Base-by-base conservation (phyloP, 2,888 invertebrate species). In the Odontocerum albicorne region DNA sequence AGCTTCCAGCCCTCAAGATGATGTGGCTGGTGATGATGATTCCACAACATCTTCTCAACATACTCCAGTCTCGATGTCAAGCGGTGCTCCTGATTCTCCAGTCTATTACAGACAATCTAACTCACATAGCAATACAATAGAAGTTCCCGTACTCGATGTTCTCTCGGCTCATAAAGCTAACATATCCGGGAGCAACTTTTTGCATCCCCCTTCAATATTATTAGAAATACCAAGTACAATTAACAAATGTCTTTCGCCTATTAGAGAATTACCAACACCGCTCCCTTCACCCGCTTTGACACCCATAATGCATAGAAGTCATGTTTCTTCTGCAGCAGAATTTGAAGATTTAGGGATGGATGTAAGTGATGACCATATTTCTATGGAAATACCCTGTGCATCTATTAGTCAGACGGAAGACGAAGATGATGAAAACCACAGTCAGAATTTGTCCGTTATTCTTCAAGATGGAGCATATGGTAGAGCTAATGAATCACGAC, bases 171-270 rank as follows among this genome's bases (percentile, higher is more conserved):
- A 86, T 67, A 85, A 84, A 68, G 70, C 75, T 42, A 69, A 75
- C 40, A 67, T 57, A 51, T 66, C 76, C 43, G 80, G 81, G 51
- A 80, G 82, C 65, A 86, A 84, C 67, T 73, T 84, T 42, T 75
- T 86, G 33, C 86, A 88, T 68, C 86, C 87, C 50, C 87, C 88
- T 31, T 86, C 86, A 32, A 89, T 90, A 63, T 79, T 88, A 21
- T 77, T 90, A 49, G 90, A 90, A 77, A 86, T 88, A 63, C 88
- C 90, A 33, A 84, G 82, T 68, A 75, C 79, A 66, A 85, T 86
- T 65, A 87, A 84, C 67, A 87, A 87, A 72, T 90, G 89, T 74
- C 80, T 90, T 62, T 89, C 89, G 45, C 90, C 90, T 1, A 90
- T 90, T 62, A 77, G 86, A 62, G 89, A 89, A 70, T 77, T 89